A percentile compares a stretch with the other conserved stretches of the same genome.
phyloP scores from a whole-genome alignment of 2,888 invertebrate genomes.

The Ganaspis brasiliensis region DNA sequence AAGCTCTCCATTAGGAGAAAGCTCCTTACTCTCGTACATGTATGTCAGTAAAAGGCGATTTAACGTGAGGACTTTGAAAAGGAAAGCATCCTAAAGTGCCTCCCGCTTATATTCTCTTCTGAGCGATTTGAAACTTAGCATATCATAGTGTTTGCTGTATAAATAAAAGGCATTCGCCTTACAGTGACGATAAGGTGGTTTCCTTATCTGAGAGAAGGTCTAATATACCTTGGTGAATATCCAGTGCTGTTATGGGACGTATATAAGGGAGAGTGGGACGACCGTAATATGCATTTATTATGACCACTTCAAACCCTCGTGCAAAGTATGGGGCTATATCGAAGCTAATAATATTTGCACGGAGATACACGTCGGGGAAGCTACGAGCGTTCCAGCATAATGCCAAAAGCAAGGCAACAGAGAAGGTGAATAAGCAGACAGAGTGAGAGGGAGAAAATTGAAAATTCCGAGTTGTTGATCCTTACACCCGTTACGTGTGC shows the following conservation, averaged over 20 bases:
- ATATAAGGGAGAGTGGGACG: constrained; percentile 55
- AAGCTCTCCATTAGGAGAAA: constrained; percentile 56
- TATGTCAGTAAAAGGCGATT: constrained; percentile 46
- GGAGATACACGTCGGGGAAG: constrained; percentile 52
- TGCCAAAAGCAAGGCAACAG: constrained; percentile 35
- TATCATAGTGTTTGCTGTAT: not conserved
- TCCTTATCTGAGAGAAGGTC: constrained; percentile 56
- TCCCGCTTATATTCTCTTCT: not conserved
- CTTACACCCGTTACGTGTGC: constrained; percentile 17
- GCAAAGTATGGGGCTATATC: constrained; percentile 58
- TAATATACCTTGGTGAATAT: constrained; percentile 53
- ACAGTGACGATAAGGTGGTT: constrained; percentile 49
- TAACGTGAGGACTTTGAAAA: constrained; percentile 42
- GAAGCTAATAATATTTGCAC: constrained; percentile 57
- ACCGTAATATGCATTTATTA: constrained; percentile 68
- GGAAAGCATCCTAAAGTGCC: constrained; percentile 22
- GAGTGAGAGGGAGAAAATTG: constrained; percentile 30
- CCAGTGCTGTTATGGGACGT: constrained; percentile 37
- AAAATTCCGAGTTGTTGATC: constrained; percentile 40
- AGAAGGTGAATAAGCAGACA: constrained; percentile 19
- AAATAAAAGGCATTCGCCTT: constrained; percentile 23
- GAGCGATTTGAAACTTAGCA: constrained; percentile 16
- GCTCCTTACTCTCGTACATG: constrained; percentile 51
- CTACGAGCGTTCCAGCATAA: constrained; percentile 52
- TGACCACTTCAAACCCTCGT: constrained; percentile 62